Evolutionary conservation across 92 coral and sea anemone genomes (phyloP), one percentile per base, ranked within the genome.

Genomic region (Virgularia gustaviana): DNA sequence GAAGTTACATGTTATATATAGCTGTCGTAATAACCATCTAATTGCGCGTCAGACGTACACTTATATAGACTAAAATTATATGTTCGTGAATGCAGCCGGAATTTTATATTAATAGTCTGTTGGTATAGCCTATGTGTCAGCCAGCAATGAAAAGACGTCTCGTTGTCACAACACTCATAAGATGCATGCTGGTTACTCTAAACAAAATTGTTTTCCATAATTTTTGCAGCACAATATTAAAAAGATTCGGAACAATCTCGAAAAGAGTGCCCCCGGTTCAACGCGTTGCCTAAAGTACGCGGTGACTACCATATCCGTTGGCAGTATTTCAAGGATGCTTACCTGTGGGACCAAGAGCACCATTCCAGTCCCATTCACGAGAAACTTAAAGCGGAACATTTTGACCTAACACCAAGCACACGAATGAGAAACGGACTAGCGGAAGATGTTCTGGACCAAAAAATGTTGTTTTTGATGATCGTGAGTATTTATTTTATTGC

Each of bases 301-400:
- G 7, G 83, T 73, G 27, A 70, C 77, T 20, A 32, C 36, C 15
- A 77, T 83, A 8, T 38, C 39, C 1, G n/a, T n/a, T 79, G 84
- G 84, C 58, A 58, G 13, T 57, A 42, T 64, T 63, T 67, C 49
- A 63, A 78, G 67, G 80, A 65, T 27, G 88, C 88, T 0, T 83
- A 36, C 71, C n/a, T 72, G 11, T 83, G 84, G 84, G 88, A 83
- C 52, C 88, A 78, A 65, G 55, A 76, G 34, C 35, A 20, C 16
- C 66, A 61, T 45, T 72, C 80, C n/a, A 74, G 79, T 24, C 83
- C 88, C 0, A 47, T 78, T 2, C 84, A 83, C 36, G 84, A 83
- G 55, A 23, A 42, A 9, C 70, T 83, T 0, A 73, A 75, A 19
- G 73, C 15, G 0, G 36, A 25, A 12, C 87, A 78, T 29, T 32